A percentile compares a stretch with the other conserved stretches of the same genome.
phyloP scores from a whole-genome alignment of 37 sponge, comb jelly and placozoan species.

The Ephydatia muelleri region DNA sequence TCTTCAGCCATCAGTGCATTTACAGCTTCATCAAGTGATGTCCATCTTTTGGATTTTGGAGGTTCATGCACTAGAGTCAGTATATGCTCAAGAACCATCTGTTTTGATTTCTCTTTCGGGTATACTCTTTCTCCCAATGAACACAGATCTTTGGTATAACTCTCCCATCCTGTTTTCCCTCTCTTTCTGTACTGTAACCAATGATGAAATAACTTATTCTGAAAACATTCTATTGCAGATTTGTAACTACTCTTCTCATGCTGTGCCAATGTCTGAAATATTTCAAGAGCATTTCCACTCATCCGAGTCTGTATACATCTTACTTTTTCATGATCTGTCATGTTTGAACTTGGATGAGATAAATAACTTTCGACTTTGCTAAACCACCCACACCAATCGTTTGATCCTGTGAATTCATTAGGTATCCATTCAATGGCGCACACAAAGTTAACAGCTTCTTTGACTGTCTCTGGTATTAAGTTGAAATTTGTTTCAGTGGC shows the following conservation, averaged over 20 bases:
- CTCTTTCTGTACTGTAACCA: not conserved
- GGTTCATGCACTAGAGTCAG: not conserved
- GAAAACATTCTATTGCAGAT: not conserved
- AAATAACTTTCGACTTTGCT: not conserved
- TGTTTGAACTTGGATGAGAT: not conserved
- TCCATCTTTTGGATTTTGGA: not conserved
- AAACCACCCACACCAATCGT: not conserved
- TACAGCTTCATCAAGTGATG: not conserved
- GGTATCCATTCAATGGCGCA: not conserved
- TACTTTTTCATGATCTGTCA: not conserved
- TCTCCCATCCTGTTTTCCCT: not conserved
- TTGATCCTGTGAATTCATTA: not conserved
- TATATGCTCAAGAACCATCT: not conserved
- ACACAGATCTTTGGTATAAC: not conserved
- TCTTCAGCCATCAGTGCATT: not conserved
- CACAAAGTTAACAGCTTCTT: not conserved
- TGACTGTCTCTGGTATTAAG: not conserved
- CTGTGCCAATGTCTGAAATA: not conserved
- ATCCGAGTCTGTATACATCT: not conserved
- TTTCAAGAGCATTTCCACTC: not conserved
- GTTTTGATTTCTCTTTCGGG: not conserved
- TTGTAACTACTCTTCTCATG: not conserved
- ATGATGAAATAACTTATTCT: not conserved
- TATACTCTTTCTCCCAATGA: not conserved
- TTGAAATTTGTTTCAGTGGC: not conserved